Conservation (phyloP, 1,140 invertebrate genomes). For the Leptinotarsa lineolata region DNA sequence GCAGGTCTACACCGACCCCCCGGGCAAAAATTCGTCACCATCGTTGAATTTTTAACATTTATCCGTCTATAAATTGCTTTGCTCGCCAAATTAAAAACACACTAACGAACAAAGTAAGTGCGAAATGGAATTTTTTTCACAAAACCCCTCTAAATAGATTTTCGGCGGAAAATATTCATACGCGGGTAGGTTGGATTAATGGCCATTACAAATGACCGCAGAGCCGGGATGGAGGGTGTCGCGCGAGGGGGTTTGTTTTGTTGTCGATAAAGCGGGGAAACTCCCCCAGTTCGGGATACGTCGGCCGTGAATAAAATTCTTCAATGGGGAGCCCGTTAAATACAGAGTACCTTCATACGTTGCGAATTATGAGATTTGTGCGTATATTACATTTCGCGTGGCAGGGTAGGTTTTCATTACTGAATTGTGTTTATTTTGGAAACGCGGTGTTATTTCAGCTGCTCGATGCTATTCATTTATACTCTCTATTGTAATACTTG, state of each 20-base stretch:
- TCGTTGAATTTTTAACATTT: background rate
- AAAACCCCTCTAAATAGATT: slow-evolving; percentile 14
- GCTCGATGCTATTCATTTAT: too few relatives aligned
- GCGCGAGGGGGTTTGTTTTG: background rate
- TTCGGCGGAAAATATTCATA: slow-evolving; percentile 22
- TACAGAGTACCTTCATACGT: background rate
- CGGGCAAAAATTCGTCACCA: too few relatives aligned
- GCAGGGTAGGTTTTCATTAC: too few relatives aligned
- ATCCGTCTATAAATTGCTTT: slow-evolving; percentile 5
- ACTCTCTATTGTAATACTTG: too few relatives aligned
- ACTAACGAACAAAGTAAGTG: slow-evolving; percentile 15
- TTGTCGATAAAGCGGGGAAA: slow-evolving; percentile 1
- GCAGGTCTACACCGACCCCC: too few relatives aligned
- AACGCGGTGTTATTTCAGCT: too few relatives aligned
- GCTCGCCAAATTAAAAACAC: slow-evolving; percentile 11
- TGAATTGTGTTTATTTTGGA: too few relatives aligned
- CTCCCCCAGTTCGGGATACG: slow-evolving; percentile 4
- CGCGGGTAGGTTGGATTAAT: slow-evolving; percentile 20
- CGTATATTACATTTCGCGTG: too few relatives aligned
- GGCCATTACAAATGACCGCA: slow-evolving; percentile 24
- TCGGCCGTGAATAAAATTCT: slow-evolving; percentile 19
- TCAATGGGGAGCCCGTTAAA: slow-evolving; percentile 12
- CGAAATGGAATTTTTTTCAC: slow-evolving; percentile 16
- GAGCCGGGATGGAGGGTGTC: slow-evolving; percentile 4
- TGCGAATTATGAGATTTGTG: too few relatives aligned